Evolutionary conservation across 2,113 vertebrate species (phyloP).

Genomic region (Ceyx margarethae): DNA sequence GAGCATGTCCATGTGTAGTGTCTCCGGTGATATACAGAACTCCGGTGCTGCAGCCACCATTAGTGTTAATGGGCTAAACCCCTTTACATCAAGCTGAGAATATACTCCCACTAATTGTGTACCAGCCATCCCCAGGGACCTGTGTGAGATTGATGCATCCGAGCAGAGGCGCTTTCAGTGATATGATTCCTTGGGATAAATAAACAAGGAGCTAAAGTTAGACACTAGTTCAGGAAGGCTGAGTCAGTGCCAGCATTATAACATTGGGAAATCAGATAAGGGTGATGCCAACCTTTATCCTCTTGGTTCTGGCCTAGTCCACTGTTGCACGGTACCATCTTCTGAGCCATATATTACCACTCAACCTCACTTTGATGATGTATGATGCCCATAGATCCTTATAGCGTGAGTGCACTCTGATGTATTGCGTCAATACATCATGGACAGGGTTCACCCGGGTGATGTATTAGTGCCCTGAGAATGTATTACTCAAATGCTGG

Average conservation of each 20-base stretch:
- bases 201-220: conserved; percentile 13
- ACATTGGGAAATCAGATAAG: background rate
- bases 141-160: background rate
- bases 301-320: conserved; percentile 44
- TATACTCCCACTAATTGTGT: conserved; percentile 10
- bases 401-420: conserved; percentile 67
- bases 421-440: conserved; percentile 73
- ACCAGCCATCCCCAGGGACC: background rate
- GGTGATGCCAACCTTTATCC: conserved; percentile 20
- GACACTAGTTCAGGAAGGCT: background rate
- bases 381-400: conserved; percentile 76
- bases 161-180: background rate
- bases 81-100: background rate
- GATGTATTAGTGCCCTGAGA: conserved; percentile 76
- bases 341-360: conserved; percentile 68
- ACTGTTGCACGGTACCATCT: conserved; percentile 54
- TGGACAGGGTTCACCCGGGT: conserved; percentile 56
- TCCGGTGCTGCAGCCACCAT: background rate
- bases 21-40: background rate
- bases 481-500: conserved; percentile 68
- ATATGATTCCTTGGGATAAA: background rate
- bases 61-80: background rate
- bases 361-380: conserved; percentile 69
- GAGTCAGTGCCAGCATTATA: conserved; percentile 3
- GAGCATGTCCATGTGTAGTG: background rate